These are phyloP conservation scores for Drosophila villosipedis DNA, from an alignment of 2,888 invertebrate genomes.

Conservation along the genomic window DNA sequence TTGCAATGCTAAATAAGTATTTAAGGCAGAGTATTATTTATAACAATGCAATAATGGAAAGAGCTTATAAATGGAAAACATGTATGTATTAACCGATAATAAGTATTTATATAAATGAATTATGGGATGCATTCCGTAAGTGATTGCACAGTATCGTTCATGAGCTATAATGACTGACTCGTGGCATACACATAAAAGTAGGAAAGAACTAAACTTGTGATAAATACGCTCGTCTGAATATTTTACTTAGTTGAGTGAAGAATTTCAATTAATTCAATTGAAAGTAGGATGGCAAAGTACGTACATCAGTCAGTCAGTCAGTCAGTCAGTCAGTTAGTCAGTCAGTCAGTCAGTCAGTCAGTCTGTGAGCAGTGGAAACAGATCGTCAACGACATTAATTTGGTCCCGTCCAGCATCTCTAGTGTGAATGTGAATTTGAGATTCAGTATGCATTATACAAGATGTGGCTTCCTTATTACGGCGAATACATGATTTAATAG, in stretches of 20 bases:
- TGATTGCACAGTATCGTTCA: neutral
- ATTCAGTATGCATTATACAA: conserved; percentile 45
- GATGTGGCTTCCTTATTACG: conserved; percentile 75
- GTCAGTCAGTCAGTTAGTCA: neutral
- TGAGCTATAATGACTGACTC: conserved; percentile 8
- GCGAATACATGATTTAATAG: conserved; percentile 72
- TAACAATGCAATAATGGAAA: neutral
- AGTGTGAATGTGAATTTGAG: conserved; percentile 59
- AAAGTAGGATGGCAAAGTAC: conserved; percentile 63
- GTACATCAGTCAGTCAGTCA: conserved; percentile 33
- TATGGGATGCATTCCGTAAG: neutral
- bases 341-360: neutral
- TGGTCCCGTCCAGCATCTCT: conserved; percentile 46
- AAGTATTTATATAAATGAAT: neutral
- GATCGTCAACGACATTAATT: conserved; percentile 50
- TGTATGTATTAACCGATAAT: neutral
- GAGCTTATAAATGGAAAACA: neutral
- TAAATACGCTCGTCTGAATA: conserved; percentile 26
- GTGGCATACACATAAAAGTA: neutral
- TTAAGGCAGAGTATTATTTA: neutral
- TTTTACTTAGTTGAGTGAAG: conserved; percentile 70
- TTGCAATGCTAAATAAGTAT: neutral
- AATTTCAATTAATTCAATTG: conserved; percentile 85
- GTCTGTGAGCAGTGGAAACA: conserved; percentile 14
- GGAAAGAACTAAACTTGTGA: conserved; percentile 36